Base-by-base conservation (phyloP, 2,797 vertebrate genomes). In the Ateles fusciceps region DNA sequence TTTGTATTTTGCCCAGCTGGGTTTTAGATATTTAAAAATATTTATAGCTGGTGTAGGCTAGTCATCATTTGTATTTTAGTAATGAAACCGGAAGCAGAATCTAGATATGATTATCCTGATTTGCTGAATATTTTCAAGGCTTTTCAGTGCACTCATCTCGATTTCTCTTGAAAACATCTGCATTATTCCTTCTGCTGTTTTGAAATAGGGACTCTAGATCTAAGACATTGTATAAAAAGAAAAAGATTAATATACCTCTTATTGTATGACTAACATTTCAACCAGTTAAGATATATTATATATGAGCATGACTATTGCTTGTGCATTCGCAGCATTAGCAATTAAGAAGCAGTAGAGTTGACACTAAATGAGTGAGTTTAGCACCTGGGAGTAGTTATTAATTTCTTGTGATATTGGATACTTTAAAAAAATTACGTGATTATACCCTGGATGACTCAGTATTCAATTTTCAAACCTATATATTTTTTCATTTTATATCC, bases 151-250 rank as follows among this genome's bases (percentile, higher is more conserved):
- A 30, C 26, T 84, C 42, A 26, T 33, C 13, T 85, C 7, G 2
- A 21, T 87, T 96, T 89, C 39, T 28, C 42, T 80, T 55, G 68
- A 87, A 78, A 90, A 84, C 8, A 68, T 91, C 87, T 76, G 14
- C 39, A 21, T 64, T 90, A 86, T 85, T 95, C 55, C 21, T 78
- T 92, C 46, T 85, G 44, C n/a, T 95, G 1, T 93, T 96, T 94
- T 93, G 61, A 93, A 96, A 72, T 83, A 92, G 86, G 87, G 39
- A 9, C 94, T 96, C 61, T 93, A 90, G 95, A 96, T 87, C 11
- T 84, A 89, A 84, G 44, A 71, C 24, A n/a, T 94, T 52, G 74
- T 85, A 84, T 79, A 7, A 72, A 85, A 92, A 83, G 48, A 92
- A 30, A 59, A 44, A 95, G 55, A 71, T 76, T 85, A 52, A 87